These are phyloP conservation scores for Silvanus unidentatus DNA, from an alignment of 2,888 invertebrate species.

Conservation along the genomic window DNA sequence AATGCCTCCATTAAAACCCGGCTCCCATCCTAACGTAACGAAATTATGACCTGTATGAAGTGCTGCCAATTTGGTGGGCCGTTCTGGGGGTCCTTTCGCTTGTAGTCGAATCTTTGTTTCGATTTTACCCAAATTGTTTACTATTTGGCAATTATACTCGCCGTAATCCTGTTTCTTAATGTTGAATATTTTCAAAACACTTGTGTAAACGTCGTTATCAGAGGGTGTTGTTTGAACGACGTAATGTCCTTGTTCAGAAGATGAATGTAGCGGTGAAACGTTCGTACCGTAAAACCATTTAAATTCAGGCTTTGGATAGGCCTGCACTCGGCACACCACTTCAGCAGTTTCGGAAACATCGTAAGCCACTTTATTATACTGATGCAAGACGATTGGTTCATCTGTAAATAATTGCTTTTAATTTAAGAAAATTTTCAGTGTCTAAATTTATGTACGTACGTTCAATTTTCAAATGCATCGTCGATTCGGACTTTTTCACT, in stretches of 20 bases:
- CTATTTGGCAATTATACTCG: constrained; percentile 83
- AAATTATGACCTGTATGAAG: constrained; percentile 72
- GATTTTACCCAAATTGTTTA: constrained; percentile 73
- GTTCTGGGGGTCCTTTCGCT: constrained; percentile 82
- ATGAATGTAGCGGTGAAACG: constrained; percentile 66
- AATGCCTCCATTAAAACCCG: constrained; percentile 86
- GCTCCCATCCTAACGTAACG: constrained; percentile 78
- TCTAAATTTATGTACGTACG: constrained; percentile 56
- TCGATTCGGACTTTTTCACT: constrained; percentile 79
- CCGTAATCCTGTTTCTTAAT: constrained; percentile 83
- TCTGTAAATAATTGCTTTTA: constrained; percentile 50
- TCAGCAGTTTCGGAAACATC: constrained; percentile 79
- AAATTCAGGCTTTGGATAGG: constrained; percentile 88
- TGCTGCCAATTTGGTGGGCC: constrained; percentile 66
- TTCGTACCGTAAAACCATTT: constrained; percentile 84
- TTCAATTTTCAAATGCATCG: constrained; percentile 86
- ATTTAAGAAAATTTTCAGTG: background rate
- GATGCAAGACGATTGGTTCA: constrained; percentile 78
- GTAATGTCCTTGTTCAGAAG: constrained; percentile 80
- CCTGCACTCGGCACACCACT: constrained; percentile 82
- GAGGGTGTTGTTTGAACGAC: constrained; percentile 76
- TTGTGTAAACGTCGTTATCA: constrained; percentile 80
- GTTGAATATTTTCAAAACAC: constrained; percentile 66
- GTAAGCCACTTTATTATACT: constrained; percentile 83
- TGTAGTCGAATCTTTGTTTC: constrained; percentile 73